Base-by-base conservation (phyloP, 30 jellyfish, hydroid and myxozoan species). In the Cassiopea andromeda region DNA sequence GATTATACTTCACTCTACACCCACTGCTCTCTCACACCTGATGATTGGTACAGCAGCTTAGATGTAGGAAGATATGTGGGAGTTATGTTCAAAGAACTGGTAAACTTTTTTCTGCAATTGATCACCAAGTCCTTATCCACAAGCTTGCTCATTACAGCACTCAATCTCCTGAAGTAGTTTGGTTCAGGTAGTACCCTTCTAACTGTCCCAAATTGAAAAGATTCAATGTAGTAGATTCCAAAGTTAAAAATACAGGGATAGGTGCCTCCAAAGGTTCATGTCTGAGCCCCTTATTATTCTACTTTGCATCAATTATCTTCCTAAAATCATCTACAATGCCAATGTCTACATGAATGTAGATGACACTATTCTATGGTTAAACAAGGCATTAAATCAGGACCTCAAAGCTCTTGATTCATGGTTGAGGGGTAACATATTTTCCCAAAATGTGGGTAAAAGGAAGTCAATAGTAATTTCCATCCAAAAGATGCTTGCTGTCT, bases 51-150 rank as follows among this genome's bases (percentile, higher is more conserved):
- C 38, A 27, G 38, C 38, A 27, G 38, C 38, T 27, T 88, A 58
- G 96, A 88, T 48, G 88, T 72, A 68, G 96, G 92, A 15, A 71
- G 73, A 64, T 54, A 67, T 88, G 74, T 92, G 47, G 95, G 95
- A 18, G 91, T 92, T 46, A 92, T 88, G 80, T 88, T 88, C 60
- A 78, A 64, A 45, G 95, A 78, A 86, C 85, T 88, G 87, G 86
- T 78, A 69, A 88, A 88, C 69, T 91, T 92, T 64, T 88, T 88
- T 69, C 87, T 81, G 79, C 95, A 48, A 92, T 88, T 61, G 95
- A 88, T 15, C 95, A 78, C 72, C 16, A 82, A 8, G 58, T 84
- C 4, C 81, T 84, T 16, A 46, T 84, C 8, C 58, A 68, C 66
- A 78, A 87, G 54, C 78, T 87, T 17, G 80, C 95, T n/a, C 69